Percentiles rank a stretch among this genome's conserved stretches.
Evolutionary conservation across 2,113 vertebrate species (phyloP).

Genomic region (Pterocles burchelli): DNA sequence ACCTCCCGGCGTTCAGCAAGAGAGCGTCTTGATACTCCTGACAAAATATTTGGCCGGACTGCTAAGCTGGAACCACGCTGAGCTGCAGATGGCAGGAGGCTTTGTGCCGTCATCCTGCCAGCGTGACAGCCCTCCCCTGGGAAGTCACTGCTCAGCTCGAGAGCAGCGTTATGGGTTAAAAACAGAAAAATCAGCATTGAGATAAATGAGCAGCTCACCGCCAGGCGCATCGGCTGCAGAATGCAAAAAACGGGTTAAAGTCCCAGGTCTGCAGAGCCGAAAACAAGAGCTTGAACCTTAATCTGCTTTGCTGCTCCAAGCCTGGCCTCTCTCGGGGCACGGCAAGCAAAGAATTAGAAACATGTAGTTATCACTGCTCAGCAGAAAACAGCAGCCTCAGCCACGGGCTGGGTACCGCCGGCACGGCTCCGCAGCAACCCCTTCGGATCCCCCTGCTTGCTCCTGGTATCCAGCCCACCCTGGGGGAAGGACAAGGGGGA

Average conservation of each 20-base stretch:
- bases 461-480: background rate
- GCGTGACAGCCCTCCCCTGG: background rate
- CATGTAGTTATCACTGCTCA: background rate
- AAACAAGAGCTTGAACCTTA: conserved; percentile 16
- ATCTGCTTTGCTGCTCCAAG: conserved; percentile 49
- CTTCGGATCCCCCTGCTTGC: background rate
- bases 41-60: background rate
- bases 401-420: background rate
- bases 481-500: background rate
- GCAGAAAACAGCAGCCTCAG: conserved; percentile 24
- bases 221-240: background rate
- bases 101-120: background rate
- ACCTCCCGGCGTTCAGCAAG: background rate
- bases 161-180: background rate
- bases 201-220: background rate
- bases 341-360: conserved; percentile 39
- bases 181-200: background rate
- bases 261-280: conserved; percentile 18
- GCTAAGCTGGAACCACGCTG: background rate
- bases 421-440: background rate
- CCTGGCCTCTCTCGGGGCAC: conserved; percentile 41
- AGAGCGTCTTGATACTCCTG: background rate
- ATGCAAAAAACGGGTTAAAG: conserved; percentile 14
- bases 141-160: background rate
- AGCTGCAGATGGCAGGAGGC: conserved; percentile 1